These are phyloP conservation scores for Heliconius hermathena DNA, from an alignment of 1,140 invertebrate species.

Conservation along the genomic window DNA sequence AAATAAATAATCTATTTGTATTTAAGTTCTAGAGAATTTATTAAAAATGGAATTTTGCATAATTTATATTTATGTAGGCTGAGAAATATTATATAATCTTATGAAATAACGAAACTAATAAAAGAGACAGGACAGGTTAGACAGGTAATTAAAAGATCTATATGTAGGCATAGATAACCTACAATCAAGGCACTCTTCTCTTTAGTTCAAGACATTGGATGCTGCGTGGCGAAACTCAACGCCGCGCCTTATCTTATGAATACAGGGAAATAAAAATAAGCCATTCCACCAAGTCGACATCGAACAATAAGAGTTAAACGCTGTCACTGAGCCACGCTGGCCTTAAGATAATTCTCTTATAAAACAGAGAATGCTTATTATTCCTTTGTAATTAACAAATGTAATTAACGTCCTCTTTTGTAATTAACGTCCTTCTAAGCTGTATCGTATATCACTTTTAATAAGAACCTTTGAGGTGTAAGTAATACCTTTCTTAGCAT, in stretches of 20 bases:
- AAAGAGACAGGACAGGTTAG: too few species aligned
- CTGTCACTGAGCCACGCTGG: too few species aligned
- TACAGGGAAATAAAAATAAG: not conserved
- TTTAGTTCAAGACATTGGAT: too few species aligned
- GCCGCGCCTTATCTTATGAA: too few species aligned
- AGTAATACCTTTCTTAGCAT: not conserved
- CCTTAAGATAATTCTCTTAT: too few species aligned
- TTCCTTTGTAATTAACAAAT: not conserved
- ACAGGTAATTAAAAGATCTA: too few species aligned
- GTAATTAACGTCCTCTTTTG: not conserved
- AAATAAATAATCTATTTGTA: not conserved
- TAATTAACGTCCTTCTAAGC: not conserved
- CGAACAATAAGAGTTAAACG: too few species aligned
- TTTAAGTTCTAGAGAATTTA: not conserved
- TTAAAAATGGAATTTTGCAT: not conserved
- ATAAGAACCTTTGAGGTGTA: not conserved
- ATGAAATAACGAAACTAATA: not conserved
- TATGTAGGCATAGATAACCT: too few species aligned
- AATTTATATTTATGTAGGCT: not conserved
- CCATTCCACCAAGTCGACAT: not conserved
- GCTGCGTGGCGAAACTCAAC: too few species aligned
- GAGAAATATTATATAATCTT: slow-evolving; percentile 3
- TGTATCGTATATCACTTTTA: not conserved
- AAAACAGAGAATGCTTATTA: not conserved
- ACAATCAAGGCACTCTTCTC: too few species aligned